phyloP scores from a whole-genome alignment of 2,888 invertebrate genomes.

The Ophioninae sp. region DNA sequence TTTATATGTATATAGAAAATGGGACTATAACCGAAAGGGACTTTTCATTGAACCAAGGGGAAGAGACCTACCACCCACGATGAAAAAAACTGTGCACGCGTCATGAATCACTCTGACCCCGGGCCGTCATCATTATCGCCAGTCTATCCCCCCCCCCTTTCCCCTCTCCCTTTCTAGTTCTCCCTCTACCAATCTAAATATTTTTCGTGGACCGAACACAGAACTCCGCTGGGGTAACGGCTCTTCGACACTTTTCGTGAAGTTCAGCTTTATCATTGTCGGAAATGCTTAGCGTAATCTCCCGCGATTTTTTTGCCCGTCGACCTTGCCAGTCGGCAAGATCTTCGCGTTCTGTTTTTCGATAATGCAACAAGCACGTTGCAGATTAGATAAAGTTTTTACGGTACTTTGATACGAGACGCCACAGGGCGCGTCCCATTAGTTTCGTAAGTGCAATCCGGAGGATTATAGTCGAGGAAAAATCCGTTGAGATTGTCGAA shows the following conservation, averaged over 20 bases:
- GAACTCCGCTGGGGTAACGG: constrained; percentile 66
- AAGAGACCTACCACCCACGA: constrained; percentile 37
- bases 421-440: not conserved
- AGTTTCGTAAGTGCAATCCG: not conserved
- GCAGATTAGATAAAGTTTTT: not conserved
- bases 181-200: not conserved
- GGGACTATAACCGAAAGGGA: constrained; percentile 21
- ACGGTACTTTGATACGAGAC: not conserved
- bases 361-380: not conserved
- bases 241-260: constrained; percentile 74
- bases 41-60: constrained; percentile 32
- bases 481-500: not conserved
- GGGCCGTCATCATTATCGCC: constrained; percentile 17
- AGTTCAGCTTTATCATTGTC: constrained; percentile 63
- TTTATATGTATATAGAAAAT: not conserved
- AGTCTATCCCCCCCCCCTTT: constrained; percentile 5
- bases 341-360: not conserved
- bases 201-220: constrained; percentile 54
- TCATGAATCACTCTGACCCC: constrained; percentile 28
- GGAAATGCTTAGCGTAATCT: not conserved
- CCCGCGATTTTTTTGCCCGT: not conserved
- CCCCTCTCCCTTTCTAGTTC: constrained; percentile 2
- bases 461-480: not conserved
- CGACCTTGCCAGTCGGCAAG: not conserved
- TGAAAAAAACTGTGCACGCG: constrained; percentile 29